phyloP scores from a whole-genome alignment of 2,888 invertebrate species.

The Galerucella nymphaeae region DNA sequence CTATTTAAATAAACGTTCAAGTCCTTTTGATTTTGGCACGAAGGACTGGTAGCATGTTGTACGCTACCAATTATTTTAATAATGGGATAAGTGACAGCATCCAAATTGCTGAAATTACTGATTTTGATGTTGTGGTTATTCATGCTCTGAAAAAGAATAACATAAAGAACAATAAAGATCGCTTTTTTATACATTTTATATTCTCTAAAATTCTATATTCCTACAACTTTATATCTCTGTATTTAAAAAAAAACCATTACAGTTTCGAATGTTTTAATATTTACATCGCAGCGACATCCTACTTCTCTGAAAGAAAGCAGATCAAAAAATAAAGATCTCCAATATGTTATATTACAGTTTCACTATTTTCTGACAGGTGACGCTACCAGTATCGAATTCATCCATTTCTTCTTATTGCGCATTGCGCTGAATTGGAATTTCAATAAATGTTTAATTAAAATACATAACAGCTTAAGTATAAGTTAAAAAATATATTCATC shows the following conservation, averaged over 20 bases:
- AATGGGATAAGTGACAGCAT: slow-evolving; percentile 49
- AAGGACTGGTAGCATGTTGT: slow-evolving; percentile 33
- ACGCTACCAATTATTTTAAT: slow-evolving; percentile 50
- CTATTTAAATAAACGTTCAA: slow-evolving; percentile 40
- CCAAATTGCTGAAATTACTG: slow-evolving; percentile 48
- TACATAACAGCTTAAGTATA: neutral
- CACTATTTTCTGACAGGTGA: neutral
- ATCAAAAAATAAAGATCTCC: neutral
- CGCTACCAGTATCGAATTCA: neutral
- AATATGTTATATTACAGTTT: neutral
- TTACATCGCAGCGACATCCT: neutral
- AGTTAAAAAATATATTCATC: neutral
- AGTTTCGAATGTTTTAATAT: too few relatives aligned
- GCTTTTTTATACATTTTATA: too few relatives aligned
- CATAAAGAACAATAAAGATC: neutral
- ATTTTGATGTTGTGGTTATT: slow-evolving; percentile 48
- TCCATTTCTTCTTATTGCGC: neutral
- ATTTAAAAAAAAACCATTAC: too few relatives aligned
- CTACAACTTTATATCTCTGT: too few relatives aligned
- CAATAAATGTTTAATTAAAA: neutral
- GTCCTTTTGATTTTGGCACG: slow-evolving; percentile 42
- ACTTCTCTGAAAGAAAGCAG: neutral
- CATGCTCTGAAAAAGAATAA: slow-evolving; percentile 37
- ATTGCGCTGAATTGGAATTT: neutral
- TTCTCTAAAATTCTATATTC: too few relatives aligned